Evolutionary conservation across 2,888 invertebrate genomes (phyloP), one percentile per base, ranked within the genome.

Genomic region (Argyresthia albistria): DNA sequence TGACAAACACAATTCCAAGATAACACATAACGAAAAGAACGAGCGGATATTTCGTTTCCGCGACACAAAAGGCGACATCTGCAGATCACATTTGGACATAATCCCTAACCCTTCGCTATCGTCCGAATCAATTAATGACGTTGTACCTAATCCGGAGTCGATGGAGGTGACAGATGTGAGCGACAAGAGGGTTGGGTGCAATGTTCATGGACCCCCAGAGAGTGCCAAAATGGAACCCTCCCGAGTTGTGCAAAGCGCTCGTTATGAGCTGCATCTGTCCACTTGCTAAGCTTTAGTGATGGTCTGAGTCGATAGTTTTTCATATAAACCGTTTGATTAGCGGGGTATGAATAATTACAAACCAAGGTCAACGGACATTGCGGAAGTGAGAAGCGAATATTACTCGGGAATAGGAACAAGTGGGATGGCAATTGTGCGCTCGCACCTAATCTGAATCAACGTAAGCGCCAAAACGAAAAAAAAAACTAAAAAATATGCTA

Each of bases 261-360:
- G 65, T 70, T 70, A 64, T 62, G 70, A 66, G 70, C 64, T 78
- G 70, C 86, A 87, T 87, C 86, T 87, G 86, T 86, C 83, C 86
- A 83, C 80, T 83, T 76, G 80, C 71, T 54, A 55, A 49, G 49
- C 54, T 51, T 58, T 61, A 63, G 62, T 57, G 63, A 58, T 52
- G 65, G 6, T 25, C 2, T 25, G 45, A 54, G 50, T 46, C 4
- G 14, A 9, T 15, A 42, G n/a, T 46, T 14, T 10, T 8, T 46
- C 8, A 46, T 46, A 25, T 25, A 25, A n/a, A 25, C 25, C 25
- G 25, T 2, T 25, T 25, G 25, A 25, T 25, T 25, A 4, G 6
- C 25, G 6, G n/a, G n/a, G n/a, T n/a, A n/a, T n/a, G n/a, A n/a
- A n/a, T n/a, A n/a, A n/a, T n/a, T n/a, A n/a, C n/a, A n/a, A n/a